Evolutionary conservation across 2,113 vertebrate genomes (phyloP).

Genomic region (Rhizomys pruinosus): DNA sequence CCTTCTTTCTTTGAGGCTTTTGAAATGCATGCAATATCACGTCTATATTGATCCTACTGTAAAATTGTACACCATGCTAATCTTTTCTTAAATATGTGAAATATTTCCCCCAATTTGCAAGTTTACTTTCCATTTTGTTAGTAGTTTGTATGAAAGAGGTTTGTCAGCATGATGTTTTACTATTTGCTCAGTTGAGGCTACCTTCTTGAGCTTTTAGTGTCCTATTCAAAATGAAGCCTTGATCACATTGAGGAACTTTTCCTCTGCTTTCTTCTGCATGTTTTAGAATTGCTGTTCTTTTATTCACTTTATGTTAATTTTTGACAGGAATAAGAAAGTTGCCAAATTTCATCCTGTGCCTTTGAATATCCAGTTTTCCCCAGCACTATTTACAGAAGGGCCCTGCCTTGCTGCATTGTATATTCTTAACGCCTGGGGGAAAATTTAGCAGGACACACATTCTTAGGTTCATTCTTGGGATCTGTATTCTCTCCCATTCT

Average conservation of each 20-base stretch:
- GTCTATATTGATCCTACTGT: too few relatives aligned
- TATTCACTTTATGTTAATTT: neutral
- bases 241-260: neutral
- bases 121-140: neutral
- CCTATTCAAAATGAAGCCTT: neutral
- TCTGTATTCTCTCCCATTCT: neutral
- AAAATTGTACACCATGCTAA: too few relatives aligned
- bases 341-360: neutral
- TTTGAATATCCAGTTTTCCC: neutral
- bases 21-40: too few relatives aligned
- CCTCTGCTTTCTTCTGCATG: neutral
- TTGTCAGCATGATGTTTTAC: neutral
- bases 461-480: neutral
- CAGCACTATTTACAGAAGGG: neutral
- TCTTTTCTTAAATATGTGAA: too few relatives aligned
- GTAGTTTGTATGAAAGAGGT: neutral
- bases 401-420: rapidly evolving
- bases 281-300: neutral
- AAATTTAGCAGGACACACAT: neutral
- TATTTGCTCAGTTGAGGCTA: neutral
- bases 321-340: neutral
- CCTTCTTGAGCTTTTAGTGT: neutral
- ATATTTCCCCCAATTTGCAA: neutral
- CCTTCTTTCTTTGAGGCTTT: too few relatives aligned
- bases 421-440: neutral